These are phyloP conservation scores for Eustalomyia histrio DNA, from an alignment of 2,888 invertebrate species.

Conservation along the genomic window DNA sequence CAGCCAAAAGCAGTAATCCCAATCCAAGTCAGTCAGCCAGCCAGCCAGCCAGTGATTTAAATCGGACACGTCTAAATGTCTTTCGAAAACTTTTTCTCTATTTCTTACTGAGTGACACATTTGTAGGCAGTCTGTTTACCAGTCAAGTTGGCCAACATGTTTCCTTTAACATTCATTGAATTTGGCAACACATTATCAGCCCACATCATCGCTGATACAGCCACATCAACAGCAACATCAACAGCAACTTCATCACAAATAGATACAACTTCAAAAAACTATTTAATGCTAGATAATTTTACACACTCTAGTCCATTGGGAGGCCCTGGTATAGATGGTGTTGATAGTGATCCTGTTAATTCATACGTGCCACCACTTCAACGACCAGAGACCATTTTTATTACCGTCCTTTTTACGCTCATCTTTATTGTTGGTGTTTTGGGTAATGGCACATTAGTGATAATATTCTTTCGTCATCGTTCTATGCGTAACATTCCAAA, in stretches of 20 bases:
- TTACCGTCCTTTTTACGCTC: slow-evolving; percentile 90
- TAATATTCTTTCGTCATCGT: slow-evolving; percentile 90
- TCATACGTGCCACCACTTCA: slow-evolving; percentile 84
- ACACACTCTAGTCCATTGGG: slow-evolving; percentile 14
- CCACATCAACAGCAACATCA: slow-evolving; percentile 31
- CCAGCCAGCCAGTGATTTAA: background rate
- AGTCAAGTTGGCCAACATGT: slow-evolving; percentile 49
- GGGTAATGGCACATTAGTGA: slow-evolving; percentile 93
- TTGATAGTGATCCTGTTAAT: slow-evolving; percentile 53
- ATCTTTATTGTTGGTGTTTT: slow-evolving; percentile 93
- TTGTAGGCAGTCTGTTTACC: background rate
- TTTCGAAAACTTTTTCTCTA: slow-evolving; percentile 5
- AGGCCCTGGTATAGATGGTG: slow-evolving; percentile 27
- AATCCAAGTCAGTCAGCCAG: background rate
- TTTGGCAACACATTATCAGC: slow-evolving; percentile 52
- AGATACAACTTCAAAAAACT: slow-evolving; percentile 19
- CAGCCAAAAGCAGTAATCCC: background rate
- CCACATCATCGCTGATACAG: slow-evolving; percentile 21
- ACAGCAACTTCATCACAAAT: slow-evolving; percentile 5
- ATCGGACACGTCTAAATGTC: slow-evolving; percentile 8
- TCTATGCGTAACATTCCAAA: slow-evolving; percentile 95
- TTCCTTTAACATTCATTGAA: slow-evolving; percentile 61
- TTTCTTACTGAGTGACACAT: background rate
- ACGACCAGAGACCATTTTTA: slow-evolving; percentile 91
- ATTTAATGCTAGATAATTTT: slow-evolving; percentile 28